Percentiles rank a stretch among this genome's conserved stretches.
These are phyloP conservation scores for Montifringilla adamsi DNA, from an alignment of 2,113 vertebrate species.

Conservation along the genomic window DNA sequence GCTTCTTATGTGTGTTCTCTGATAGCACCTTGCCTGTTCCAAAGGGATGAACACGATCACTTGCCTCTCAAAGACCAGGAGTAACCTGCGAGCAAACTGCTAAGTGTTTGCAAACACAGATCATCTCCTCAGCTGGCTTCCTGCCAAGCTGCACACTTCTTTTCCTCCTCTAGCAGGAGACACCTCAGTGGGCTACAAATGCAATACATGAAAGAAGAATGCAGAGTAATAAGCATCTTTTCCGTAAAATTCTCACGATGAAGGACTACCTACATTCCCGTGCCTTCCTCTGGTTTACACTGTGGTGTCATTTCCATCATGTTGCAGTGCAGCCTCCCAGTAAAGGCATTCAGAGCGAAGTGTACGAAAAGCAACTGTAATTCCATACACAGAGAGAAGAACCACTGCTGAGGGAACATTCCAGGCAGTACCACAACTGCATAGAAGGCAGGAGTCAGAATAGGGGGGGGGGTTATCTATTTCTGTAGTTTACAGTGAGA, in stretches of 20 bases:
- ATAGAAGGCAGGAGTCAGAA: not conserved
- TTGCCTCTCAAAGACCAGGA: not conserved
- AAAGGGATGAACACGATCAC: not conserved
- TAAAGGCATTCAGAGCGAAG: not conserved
- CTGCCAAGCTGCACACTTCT: not conserved
- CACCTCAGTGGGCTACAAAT: not conserved
- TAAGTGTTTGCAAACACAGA: not conserved
- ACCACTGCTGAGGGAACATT: not conserved
- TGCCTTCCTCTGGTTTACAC: not conserved
- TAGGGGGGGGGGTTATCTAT: fast-evolving
- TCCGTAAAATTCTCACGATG: not conserved
- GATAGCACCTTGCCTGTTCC: not conserved
- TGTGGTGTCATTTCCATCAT: not conserved
- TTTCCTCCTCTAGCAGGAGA: not conserved
- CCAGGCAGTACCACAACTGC: not conserved
- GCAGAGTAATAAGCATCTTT: not conserved
- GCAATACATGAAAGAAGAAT: not conserved
- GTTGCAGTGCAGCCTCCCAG: not conserved
- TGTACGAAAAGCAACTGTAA: not conserved
- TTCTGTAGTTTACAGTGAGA: not conserved
- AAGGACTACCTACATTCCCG: not conserved
- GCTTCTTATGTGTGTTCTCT: not conserved
- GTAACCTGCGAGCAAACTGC: not conserved
- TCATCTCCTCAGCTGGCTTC: not conserved
- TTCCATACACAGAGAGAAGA: not conserved